phyloP scores from a whole-genome alignment of 30 jellyfish, hydroid and myxozoan species.

The Clytia hemisphaerica region DNA sequence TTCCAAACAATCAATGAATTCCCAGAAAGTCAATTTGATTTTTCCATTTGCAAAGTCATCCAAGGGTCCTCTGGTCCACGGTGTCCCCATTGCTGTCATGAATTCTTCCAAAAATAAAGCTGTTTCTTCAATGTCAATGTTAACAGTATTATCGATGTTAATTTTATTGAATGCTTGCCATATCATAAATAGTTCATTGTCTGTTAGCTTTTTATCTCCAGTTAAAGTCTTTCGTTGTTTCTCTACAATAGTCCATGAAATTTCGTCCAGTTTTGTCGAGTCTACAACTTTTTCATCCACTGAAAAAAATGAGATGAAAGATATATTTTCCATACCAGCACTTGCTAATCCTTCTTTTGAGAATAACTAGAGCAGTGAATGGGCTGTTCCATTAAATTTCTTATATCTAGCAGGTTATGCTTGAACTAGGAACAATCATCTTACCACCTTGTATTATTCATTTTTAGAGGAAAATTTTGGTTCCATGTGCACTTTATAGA shows the following conservation, averaged over 20 bases:
- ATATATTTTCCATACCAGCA: not conserved
- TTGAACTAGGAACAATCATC: too few relatives aligned
- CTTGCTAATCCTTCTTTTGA: not conserved
- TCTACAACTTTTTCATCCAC: slow-evolving; percentile 41
- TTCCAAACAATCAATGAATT: slow-evolving; percentile 74
- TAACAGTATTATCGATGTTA: slow-evolving; percentile 48
- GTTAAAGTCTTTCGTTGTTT: slow-evolving; percentile 29
- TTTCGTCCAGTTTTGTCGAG: slow-evolving; percentile 40
- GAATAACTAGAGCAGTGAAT: not conserved
- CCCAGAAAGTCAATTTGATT: slow-evolving; percentile 66
- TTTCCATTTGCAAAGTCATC: slow-evolving; percentile 40
- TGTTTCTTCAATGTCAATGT: slow-evolving; percentile 72
- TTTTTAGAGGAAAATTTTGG: too few relatives aligned
- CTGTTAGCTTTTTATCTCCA: slow-evolving; percentile 37
- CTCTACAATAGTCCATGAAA: slow-evolving; percentile 75
- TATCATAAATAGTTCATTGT: slow-evolving; percentile 56
- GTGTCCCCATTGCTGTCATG: slow-evolving; percentile 85
- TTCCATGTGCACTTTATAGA: too few relatives aligned
- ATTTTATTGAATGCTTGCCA: slow-evolving; percentile 71
- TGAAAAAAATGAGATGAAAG: not conserved
- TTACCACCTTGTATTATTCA: too few relatives aligned
- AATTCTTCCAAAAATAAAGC: slow-evolving; percentile 43
- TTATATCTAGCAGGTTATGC: too few relatives aligned
- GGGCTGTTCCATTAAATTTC: too few relatives aligned
- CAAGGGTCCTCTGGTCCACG: slow-evolving; percentile 87